A percentile compares a stretch with the other conserved stretches of the same genome.
Evolutionary conservation across 2,888 invertebrate species (phyloP).

Genomic region (Drosophila paramelanica): DNA sequence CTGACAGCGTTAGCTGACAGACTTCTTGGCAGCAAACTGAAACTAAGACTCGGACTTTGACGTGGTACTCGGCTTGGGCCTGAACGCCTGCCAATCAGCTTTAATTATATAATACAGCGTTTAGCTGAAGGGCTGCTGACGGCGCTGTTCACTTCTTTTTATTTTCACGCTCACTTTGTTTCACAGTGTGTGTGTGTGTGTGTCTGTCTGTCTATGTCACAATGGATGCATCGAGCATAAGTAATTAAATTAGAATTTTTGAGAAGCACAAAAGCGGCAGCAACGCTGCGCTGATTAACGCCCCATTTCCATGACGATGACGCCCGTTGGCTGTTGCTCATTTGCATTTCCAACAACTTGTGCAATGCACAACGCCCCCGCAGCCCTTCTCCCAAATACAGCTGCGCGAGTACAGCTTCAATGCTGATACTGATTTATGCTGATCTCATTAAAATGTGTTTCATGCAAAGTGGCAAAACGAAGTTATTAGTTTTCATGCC

Average conservation of each 20-base stretch:
- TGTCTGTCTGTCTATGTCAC: constrained; percentile 59
- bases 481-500: constrained; percentile 69
- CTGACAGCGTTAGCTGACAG: constrained; percentile 15
- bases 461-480: constrained; percentile 67
- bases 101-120: constrained; percentile 66
- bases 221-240: constrained; percentile 83
- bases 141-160: constrained; percentile 61
- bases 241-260: constrained; percentile 84
- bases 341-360: constrained; percentile 66
- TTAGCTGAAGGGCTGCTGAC: constrained; percentile 43
- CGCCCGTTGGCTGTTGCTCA: constrained; percentile 60
- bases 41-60: constrained; percentile 17
- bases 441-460: constrained; percentile 76
- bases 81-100: constrained; percentile 63
- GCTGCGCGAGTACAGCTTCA: constrained; percentile 35
- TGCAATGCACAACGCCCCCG: constrained; percentile 30
- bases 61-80: constrained; percentile 3
- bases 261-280: constrained; percentile 68
- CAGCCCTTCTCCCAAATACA: not conserved
- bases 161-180: constrained; percentile 67
- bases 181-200: constrained; percentile 8
- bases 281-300: constrained; percentile 67
- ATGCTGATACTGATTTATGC: constrained; percentile 79
- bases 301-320: constrained; percentile 67
- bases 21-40: constrained; percentile 10